A percentile compares a stretch with the other conserved stretches of the same genome.
phyloP scores from a whole-genome alignment of 2,113 vertebrate species.

The Eidolon helvum region DNA sequence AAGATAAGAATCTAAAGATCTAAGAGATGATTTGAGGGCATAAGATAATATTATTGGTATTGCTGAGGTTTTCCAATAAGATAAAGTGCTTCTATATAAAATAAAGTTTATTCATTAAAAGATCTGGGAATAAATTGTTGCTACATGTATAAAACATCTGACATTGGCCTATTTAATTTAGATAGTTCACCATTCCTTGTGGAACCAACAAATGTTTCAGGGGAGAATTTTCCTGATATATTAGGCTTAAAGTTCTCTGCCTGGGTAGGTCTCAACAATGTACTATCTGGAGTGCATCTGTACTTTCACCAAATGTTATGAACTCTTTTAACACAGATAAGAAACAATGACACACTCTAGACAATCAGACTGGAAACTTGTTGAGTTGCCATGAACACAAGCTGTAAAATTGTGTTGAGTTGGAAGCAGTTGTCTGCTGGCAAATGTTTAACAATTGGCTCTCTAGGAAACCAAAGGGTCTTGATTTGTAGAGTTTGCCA shows the following conservation, averaged over 20 bases:
- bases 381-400: neutral
- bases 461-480: conserved; percentile 3
- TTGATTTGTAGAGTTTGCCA: neutral
- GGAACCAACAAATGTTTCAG: neutral
- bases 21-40: neutral
- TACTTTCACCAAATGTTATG: neutral
- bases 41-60: neutral
- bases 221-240: neutral
- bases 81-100: neutral
- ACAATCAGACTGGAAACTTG: neutral
- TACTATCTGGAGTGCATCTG: neutral
- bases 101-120: neutral
- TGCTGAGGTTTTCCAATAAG: neutral
- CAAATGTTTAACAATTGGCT: neutral
- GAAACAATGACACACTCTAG: neutral
- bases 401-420: neutral
- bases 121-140: neutral
- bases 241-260: neutral
- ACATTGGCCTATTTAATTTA: neutral
- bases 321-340: neutral
- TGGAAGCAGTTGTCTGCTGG: neutral
- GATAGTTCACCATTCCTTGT: too few relatives aligned
- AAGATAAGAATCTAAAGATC: neutral
- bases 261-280: neutral
- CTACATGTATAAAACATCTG: neutral